Conservation (phyloP, 2,797 vertebrate genomes). For the Perodicticus potto region DNA sequence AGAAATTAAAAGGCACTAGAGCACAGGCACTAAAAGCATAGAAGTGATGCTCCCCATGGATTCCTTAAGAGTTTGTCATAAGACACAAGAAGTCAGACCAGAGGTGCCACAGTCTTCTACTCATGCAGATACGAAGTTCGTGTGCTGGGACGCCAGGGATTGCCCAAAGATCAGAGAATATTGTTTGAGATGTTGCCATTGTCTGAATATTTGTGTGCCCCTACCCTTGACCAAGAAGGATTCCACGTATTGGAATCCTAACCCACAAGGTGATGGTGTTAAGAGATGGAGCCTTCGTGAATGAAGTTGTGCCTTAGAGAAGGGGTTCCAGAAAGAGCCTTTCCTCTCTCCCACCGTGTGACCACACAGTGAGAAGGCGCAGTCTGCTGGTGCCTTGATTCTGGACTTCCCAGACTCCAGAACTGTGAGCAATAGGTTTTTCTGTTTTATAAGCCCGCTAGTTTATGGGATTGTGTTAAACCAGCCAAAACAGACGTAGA, state of each 20-base stretch:
- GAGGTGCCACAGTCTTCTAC: background rate
- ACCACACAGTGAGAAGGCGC: background rate
- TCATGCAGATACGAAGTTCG: background rate
- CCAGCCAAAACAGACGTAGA: background rate
- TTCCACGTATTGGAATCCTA: background rate
- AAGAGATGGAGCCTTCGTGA: background rate
- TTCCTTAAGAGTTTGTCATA: background rate
- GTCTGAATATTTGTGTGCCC: background rate
- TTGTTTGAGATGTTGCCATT: too few species aligned
- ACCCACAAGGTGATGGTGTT: background rate
- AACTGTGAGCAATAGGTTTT: background rate
- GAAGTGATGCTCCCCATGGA: fast-evolving
- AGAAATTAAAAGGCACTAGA: background rate
- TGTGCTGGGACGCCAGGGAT: fast-evolving
- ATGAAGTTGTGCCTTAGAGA: background rate
- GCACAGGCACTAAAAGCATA: too few species aligned
- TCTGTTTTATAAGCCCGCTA: background rate
- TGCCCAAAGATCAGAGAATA: background rate
- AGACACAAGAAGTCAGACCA: background rate
- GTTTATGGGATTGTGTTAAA: background rate
- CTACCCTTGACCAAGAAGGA: background rate
- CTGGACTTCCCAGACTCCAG: background rate
- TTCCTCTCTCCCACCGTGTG: background rate
- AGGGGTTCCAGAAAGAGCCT: background rate
- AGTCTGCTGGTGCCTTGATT: background rate